Evolutionary conservation across 2,888 invertebrate genomes (phyloP), one percentile per base, ranked within the genome.

Genomic region (Andrena hattorfiana): DNA sequence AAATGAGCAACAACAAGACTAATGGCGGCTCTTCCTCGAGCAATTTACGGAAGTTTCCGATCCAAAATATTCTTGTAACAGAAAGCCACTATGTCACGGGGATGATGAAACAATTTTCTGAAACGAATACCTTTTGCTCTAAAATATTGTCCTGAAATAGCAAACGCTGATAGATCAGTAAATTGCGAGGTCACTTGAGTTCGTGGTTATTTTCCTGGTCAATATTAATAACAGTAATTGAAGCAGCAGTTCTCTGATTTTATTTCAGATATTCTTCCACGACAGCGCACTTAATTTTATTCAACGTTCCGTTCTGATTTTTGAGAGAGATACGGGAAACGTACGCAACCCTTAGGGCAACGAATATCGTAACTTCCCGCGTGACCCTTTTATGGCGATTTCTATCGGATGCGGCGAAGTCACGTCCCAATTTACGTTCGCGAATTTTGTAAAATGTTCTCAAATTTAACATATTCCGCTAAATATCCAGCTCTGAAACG

Each of bases 1-100:
- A 81, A 76, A 81, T 68, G 78, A 83, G 74, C 70, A 51, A 62
- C 63, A 83, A 78, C 77, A 71, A 71, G 67, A 67, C 60, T 59
- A 67, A 84, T 69, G 64, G 84, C 77, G 63, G 81, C 81, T 72
- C 56, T 66, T 59, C 63, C 13, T 7, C 13, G 23, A n/a, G 56
- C 68, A 72, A 77, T 83, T 81, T 83, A 72, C 30, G 26, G 3
- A 78, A 77, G 23, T 66, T 81, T 48, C 54, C 13, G 42, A 67
- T 77, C 48, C 56, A 54, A 73, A 51, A 73, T 76, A 35, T 48
- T 32, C 60, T 10, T n/a, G 16, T 42, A 71, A 71, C 30, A 20
- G 63, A 13, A 20, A 64, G 20, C 8, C 10, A 8, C 23, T 20
- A n/a, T 49, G 35, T 42, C 49, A 6, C 26, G 3, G 42, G 23